Base-by-base conservation (phyloP, 1,140 invertebrate genomes). In the Drosophila pruinosa region DNA sequence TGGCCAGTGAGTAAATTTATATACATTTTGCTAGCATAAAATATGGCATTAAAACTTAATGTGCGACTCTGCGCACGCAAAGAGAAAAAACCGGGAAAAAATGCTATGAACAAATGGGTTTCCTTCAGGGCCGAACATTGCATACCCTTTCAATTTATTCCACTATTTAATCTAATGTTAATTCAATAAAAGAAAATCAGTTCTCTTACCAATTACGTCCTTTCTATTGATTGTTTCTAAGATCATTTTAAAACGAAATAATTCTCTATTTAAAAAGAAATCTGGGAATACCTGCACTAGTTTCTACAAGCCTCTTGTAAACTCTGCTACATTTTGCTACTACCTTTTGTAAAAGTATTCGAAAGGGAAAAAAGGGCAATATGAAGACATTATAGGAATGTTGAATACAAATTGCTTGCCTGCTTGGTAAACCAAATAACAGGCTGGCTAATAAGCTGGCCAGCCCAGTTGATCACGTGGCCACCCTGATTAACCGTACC, bases 1-100 rank as follows among this genome's bases (percentile, higher is more conserved):
- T 38, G 59, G 38, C 54, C 31, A 62, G 41, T 69, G 69, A 78
- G 77, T 77, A 86, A 88, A 88, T 88, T 78, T 88, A 88, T 88
- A 75, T 62, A 82, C 74, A 88, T 88, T 88, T 71, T 72, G 70
- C 59, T 57, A 65, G 82, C 82, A 81, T 86, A 85, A 85, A 85
- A 85, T 88, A 88, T 86, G 81, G 82, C 78, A 88, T 88, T 88
- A 88, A 82, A 82, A 78, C 71, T 78, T 88, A 88, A 88, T 88
- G 82, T 88, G 61, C 83, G 71, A 65, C 75, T 78, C 43, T 10
- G 38, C 21, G 71, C 82, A 88, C 82, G 81, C 74, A 61, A 74
- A 59, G 56, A 38, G 54, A 15, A 47, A 36, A 38, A 39, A 43
- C 3, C 21, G 12, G 19, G 38, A 65, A 62, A 39, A 61, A 26